phyloP scores from a whole-genome alignment of 1,140 invertebrate genomes.

The Geopemphigus sp. region DNA sequence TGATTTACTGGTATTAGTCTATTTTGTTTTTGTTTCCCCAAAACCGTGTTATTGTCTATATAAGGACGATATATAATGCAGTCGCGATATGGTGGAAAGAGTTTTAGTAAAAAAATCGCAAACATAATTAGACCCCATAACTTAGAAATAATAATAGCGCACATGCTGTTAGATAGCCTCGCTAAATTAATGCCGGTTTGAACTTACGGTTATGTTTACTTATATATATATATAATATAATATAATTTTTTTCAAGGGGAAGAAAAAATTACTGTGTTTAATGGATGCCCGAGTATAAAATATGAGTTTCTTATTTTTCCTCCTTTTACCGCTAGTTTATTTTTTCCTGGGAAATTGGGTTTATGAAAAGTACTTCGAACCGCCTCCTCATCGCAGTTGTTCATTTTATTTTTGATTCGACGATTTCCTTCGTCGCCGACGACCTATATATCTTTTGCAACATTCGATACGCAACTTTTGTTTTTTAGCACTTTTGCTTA shows the following conservation, averaged over 20 bases:
- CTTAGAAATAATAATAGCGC: conserved; percentile 29
- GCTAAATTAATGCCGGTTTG: conserved; percentile 17
- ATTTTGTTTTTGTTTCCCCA: background rate
- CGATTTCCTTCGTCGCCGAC: background rate
- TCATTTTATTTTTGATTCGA: conserved; percentile 1
- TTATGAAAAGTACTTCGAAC: conserved; percentile 39
- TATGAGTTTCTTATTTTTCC: background rate
- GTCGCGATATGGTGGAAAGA: background rate
- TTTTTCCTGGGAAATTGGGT: conserved; percentile 11
- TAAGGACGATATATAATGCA: background rate
- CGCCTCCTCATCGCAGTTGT: background rate
- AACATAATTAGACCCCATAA: conserved; percentile 33
- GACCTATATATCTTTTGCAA: conserved; percentile 3
- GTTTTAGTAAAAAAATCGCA: background rate
- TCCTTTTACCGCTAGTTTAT: background rate
- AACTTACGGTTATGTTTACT: background rate
- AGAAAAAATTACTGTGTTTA: conserved; percentile 36
- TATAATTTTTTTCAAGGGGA: conserved; percentile 7
- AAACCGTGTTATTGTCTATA: conserved; percentile 5
- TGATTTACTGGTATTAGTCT: background rate
- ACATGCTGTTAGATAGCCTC: background rate
- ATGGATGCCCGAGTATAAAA: conserved; percentile 31
- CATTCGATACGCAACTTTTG: background rate
- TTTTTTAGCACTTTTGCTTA: background rate
- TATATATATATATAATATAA: background rate